Conservation (phyloP, 2,797 vertebrate genomes). For the Odontamblyopus lacepedii region DNA sequence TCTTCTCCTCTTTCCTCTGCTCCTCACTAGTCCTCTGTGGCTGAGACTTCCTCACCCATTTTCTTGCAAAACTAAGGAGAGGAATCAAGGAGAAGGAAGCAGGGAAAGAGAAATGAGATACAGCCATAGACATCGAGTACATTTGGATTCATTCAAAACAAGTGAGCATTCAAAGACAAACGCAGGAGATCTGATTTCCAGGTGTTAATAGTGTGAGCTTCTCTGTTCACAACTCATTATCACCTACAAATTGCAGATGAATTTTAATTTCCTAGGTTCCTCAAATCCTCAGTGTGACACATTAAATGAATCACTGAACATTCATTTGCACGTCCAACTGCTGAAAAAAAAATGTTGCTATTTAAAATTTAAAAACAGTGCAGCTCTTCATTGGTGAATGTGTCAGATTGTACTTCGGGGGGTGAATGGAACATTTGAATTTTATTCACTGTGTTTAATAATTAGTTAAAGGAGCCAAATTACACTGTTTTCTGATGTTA, state of each 20-base stretch:
- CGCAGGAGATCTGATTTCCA: background rate
- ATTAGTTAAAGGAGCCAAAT: too few species aligned
- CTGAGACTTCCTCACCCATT: too few species aligned
- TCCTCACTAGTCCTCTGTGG: too few species aligned
- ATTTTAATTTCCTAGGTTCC: constrained; percentile 5
- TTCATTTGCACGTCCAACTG: background rate
- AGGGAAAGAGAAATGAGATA: too few species aligned
- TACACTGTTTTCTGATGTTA: too few species aligned
- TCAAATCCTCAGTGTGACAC: background rate
- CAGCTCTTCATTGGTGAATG: background rate
- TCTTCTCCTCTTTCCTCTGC: too few species aligned
- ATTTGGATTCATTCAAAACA: background rate
- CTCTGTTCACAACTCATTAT: constrained; percentile 14
- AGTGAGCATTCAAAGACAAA: background rate
- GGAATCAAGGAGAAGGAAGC: too few species aligned
- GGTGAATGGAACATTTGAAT: background rate
- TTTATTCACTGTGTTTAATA: background rate
- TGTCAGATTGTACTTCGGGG: too few species aligned
- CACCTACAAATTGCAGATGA: constrained; percentile 6
- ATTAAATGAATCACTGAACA: background rate
- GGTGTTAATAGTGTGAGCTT: constrained; percentile 5
- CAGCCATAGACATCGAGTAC: too few species aligned
- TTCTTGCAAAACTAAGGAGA: too few species aligned
- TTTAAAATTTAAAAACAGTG: background rate
- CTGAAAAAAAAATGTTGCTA: constrained; percentile 1